These are phyloP conservation scores for Conger conger DNA, from an alignment of 2,113 vertebrate species.

Conservation along the genomic window DNA sequence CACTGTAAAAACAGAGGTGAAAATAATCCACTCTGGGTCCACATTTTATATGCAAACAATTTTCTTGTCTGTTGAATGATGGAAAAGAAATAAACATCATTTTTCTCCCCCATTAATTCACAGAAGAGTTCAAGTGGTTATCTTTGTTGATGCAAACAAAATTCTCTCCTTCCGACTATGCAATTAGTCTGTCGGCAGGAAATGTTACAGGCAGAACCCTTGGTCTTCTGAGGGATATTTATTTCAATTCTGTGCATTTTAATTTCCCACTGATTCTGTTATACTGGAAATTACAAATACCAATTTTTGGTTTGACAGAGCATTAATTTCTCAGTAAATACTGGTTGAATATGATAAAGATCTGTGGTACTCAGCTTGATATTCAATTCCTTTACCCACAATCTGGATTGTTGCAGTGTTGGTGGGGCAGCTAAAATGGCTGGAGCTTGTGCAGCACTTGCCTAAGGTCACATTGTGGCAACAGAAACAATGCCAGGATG, in stretches of 20 bases:
- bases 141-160: slow-evolving; percentile 2
- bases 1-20: not conserved
- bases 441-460: not conserved
- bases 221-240: not conserved
- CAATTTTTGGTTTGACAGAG: not conserved
- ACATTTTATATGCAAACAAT: not conserved
- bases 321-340: not conserved
- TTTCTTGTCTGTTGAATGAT: not conserved
- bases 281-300: not conserved
- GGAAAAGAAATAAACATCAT: not conserved
- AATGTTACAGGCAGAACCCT: not conserved
- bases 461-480: not conserved
- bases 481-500: slow-evolving; percentile 3
- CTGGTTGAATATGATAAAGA: not conserved
- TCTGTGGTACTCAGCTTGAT: not conserved
- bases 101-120: not conserved
- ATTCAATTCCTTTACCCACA: not conserved
- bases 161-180: not conserved
- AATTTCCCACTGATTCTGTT: not conserved
- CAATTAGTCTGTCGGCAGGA: not conserved
- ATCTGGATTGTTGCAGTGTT: not conserved
- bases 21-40: not conserved
- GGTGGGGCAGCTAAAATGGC: not conserved
- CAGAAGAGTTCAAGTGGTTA: not conserved
- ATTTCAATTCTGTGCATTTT: not conserved